These are phyloP conservation scores for Diaperis boleti DNA, from an alignment of 2,888 invertebrate genomes.

Conservation along the genomic window DNA sequence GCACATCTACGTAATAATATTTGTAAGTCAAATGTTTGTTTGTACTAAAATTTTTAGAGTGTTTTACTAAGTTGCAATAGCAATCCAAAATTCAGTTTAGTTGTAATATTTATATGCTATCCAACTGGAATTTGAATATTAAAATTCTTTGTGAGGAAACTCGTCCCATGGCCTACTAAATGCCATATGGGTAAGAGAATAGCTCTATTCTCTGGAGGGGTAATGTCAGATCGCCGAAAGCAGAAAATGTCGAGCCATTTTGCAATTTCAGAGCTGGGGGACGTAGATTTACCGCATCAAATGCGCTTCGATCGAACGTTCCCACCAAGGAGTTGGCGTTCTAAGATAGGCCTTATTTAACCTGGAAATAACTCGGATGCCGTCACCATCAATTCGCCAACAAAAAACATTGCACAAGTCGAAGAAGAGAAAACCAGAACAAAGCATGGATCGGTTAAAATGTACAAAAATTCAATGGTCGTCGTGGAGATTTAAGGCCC, in stretches of 20 bases:
- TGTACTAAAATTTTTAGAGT: no score
- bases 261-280: slow-evolving; percentile 56
- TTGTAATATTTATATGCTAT: no score
- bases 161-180: slow-evolving; percentile 41
- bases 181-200: slow-evolving; percentile 52
- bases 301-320: slow-evolving; percentile 42
- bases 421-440: slow-evolving; percentile 16
- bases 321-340: slow-evolving; percentile 26
- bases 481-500: slow-evolving; percentile 24
- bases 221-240: slow-evolving; percentile 61
- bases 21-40: no score
- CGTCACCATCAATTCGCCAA: slow-evolving; percentile 14
- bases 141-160: slow-evolving; percentile 14
- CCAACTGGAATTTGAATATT: slow-evolving; percentile 3
- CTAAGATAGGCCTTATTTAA: slow-evolving; percentile 32
- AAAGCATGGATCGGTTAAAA: slow-evolving; percentile 9
- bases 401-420: slow-evolving; percentile 9
- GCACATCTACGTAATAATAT: no score
- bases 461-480: slow-evolving; percentile 24
- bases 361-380: slow-evolving; percentile 27
- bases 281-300: slow-evolving; percentile 60
- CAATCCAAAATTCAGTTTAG: no score
- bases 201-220: slow-evolving; percentile 50
- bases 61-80: no score
- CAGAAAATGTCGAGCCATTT: slow-evolving; percentile 62